Evolutionary conservation across 92 coral and sea anemone genomes (phyloP).

Genomic region (Scolanthus callimorphus): DNA sequence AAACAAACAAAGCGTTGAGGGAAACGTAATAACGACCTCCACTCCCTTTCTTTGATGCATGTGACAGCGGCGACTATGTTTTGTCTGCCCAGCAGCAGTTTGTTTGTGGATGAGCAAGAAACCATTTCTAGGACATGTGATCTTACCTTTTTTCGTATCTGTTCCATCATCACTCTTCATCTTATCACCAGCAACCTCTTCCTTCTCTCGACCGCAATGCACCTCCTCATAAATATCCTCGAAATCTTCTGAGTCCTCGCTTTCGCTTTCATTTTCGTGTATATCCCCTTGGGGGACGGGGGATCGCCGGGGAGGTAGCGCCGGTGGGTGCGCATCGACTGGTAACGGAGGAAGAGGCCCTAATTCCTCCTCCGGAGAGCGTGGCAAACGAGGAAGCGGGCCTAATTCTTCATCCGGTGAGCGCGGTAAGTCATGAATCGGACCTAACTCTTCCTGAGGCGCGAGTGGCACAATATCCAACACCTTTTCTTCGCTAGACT

Average conservation of each 20-base stretch:
- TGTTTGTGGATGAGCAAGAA: too few relatives aligned
- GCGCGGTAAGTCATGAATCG: neutral
- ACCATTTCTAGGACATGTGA: too few relatives aligned
- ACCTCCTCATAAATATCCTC: slow-evolving; percentile 81
- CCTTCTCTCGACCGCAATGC: too few relatives aligned
- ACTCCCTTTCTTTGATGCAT: too few relatives aligned
- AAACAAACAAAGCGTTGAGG: too few relatives aligned
- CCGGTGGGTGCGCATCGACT: slow-evolving; percentile 47
- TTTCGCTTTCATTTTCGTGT: slow-evolving; percentile 23
- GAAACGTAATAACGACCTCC: too few relatives aligned
- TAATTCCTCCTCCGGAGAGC: slow-evolving; percentile 48
- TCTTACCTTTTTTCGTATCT: too few relatives aligned
- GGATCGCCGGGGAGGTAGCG: slow-evolving; percentile 39
- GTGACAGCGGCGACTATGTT: too few relatives aligned
- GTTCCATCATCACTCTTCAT: too few relatives aligned
- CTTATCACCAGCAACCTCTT: too few relatives aligned
- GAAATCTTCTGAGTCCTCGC: slow-evolving; percentile 39
- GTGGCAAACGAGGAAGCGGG: too few relatives aligned
- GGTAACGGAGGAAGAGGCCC: slow-evolving; percentile 86
- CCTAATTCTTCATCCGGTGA: slow-evolving; percentile 20
- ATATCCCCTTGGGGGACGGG: slow-evolving; percentile 17
- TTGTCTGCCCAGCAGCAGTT: too few relatives aligned
- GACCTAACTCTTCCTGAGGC: neutral
- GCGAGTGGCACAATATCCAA: neutral
- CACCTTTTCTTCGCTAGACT: slow-evolving; percentile 1